Evolutionary conservation across 2,888 invertebrate species (phyloP).

Genomic region (Eudemis profundana): DNA sequence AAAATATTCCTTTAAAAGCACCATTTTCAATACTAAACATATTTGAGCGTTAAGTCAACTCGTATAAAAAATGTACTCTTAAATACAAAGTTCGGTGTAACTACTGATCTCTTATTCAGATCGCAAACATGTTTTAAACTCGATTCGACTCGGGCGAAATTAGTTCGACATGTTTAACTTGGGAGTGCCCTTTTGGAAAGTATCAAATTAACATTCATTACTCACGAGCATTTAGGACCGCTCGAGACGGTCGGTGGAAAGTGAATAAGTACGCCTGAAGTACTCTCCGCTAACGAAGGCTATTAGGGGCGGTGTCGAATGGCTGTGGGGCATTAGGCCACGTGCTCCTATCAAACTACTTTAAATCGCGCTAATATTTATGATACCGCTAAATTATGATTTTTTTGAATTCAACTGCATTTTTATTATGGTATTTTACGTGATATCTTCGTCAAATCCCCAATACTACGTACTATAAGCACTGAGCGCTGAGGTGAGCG

Average conservation of each 20-base stretch:
- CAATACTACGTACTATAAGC: no score
- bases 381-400: no score
- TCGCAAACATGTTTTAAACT: conserved; percentile 23
- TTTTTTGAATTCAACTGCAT: neutral
- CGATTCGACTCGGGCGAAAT: conserved; percentile 25
- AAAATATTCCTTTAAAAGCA: neutral
- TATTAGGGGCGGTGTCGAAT: conserved; percentile 40
- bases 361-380: neutral
- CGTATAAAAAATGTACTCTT: neutral
- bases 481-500: no score
- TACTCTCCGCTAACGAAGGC: conserved; percentile 35
- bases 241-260: conserved; percentile 34
- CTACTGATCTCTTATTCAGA: conserved; percentile 17
- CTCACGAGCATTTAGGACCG: conserved; percentile 31
- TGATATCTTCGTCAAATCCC: no score
- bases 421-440: no score
- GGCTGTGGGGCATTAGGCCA: conserved; percentile 7
- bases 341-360: conserved; percentile 6
- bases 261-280: conserved; percentile 39
- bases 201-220: conserved; percentile 43
- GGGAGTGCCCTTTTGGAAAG: conserved; percentile 36
- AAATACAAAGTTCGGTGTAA: conserved; percentile 6
- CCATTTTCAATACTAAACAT: neutral
- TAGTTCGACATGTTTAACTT: conserved; percentile 36
- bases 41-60: neutral